Conservation (phyloP, 2,888 invertebrate species). For the Trachelus tabidus region DNA sequence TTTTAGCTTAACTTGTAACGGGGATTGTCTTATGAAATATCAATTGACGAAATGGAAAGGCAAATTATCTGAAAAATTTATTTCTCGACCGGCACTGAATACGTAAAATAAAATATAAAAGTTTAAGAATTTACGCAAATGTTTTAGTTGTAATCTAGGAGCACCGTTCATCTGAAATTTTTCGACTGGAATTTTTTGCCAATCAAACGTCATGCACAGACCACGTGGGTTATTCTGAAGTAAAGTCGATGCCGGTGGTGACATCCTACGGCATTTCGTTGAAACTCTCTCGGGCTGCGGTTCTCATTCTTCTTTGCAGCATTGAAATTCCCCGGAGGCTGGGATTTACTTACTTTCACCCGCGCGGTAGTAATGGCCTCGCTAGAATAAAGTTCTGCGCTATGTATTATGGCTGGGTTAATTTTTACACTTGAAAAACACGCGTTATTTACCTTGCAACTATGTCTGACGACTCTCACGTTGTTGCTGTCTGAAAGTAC, state of each 20-base stretch:
- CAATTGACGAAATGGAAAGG: not conserved
- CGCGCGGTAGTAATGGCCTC: slow-evolving; percentile 18
- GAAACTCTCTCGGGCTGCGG: slow-evolving; percentile 23
- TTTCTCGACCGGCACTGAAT: not conserved
- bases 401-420: not conserved
- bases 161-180: not conserved
- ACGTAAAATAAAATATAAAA: not conserved
- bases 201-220: slow-evolving; percentile 44
- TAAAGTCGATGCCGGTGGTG: slow-evolving; percentile 35
- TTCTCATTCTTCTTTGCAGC: slow-evolving; percentile 24
- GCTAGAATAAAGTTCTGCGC: not conserved
- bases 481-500: not conserved
- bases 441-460: not conserved
- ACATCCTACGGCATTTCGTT: slow-evolving; percentile 45
- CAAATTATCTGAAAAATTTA: not conserved
- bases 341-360: slow-evolving; percentile 55
- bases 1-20: not conserved
- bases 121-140: not conserved
- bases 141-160: not conserved
- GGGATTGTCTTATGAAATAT: not conserved
- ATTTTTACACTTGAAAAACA: not conserved
- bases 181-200: slow-evolving; percentile 1
- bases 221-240: slow-evolving; percentile 44
- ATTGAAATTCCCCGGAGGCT: slow-evolving; percentile 22
- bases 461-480: not conserved